Base-by-base conservation (phyloP, 2,888 invertebrate species). In the Liodrosophila aerea region DNA sequence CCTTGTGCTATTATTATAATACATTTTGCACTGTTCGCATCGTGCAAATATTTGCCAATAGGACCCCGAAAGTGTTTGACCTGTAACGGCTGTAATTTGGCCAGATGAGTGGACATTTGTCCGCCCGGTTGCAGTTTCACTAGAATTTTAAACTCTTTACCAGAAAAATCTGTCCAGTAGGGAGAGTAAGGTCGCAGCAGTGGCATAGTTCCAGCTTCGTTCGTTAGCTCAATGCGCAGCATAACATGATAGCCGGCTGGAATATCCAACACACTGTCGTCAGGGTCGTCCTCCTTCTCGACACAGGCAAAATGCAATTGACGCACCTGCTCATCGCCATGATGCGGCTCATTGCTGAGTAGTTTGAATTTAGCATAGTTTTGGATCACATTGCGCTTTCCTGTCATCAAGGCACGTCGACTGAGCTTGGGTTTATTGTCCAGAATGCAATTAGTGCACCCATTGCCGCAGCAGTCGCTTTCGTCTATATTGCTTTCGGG, bases 11-110 rank as follows among this genome's bases (percentile, higher is more conserved):
- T 88, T 84, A 93, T 90, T 1, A 92, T 64, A 12, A 93, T 73
- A 29, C 44, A 60, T 27, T 52, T 73, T 18, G 63, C n/a, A 9
- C n/a, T 5, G 8, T 1, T 33, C 3, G 65, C 22, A 5, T 85
- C 59, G 11, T 84, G 68, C 0, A 39, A 11, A 59, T 75, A 84
- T 12, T 58, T 56, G 7, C 95, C 94, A 89, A 94, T 94, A 0
- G 95, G 95, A 0, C 96, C 96, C 77, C 95, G 91, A 92, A 95
- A 94, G 52, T 92, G 89, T 7, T 94, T 92, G 39, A 89, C 64
- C 51, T 92, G 91, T 1, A 91, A 92, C 30, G 88, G 68, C 46
- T 87, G 74, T 78, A 93, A 87, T 27, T 87, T 80, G 53, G 86
- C 88, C 43, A 94, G 87, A 44, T 91, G 91, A 57, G 89, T 88